Evolutionary conservation across 2,113 vertebrate species (phyloP).

Genomic region (Sylvilagus bachmani): DNA sequence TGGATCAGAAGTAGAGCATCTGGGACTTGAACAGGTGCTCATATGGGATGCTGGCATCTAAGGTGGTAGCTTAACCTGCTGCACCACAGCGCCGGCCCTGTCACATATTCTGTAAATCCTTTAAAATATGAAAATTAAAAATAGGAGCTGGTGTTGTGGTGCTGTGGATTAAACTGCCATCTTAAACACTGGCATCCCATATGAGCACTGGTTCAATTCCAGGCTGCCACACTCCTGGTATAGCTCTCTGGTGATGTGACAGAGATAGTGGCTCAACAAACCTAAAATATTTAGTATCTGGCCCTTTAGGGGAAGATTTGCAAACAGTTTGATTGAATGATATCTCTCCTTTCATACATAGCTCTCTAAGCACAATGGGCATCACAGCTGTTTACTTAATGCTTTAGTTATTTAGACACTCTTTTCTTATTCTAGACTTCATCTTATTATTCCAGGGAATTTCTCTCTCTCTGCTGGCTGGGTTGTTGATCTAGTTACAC

Average conservation of each 20-base stretch:
- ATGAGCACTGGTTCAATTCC: no score
- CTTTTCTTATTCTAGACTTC: conserved; percentile 8
- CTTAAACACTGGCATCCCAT: no score
- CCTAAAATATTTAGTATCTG: neutral
- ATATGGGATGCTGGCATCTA: no score
- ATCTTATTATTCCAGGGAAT: neutral
- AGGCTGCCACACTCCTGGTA: no score
- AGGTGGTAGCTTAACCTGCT: no score
- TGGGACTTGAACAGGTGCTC: no score
- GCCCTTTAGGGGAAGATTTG: neutral
- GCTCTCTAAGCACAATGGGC: neutral
- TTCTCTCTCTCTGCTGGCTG: conserved; percentile 45
- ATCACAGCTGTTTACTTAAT: conserved; percentile 12
- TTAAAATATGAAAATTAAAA: no score
- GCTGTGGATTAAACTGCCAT: no score
- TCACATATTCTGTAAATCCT: no score
- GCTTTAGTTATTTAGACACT: conserved; percentile 34
- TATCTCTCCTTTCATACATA: neutral
- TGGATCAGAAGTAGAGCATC: no score
- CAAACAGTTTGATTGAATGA: neutral
- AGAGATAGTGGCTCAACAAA: neutral
- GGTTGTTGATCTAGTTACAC: conserved; percentile 55
- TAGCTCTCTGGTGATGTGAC: neutral
- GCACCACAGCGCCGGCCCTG: no score
- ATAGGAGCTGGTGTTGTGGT: no score